Evolutionary conservation across 2,888 invertebrate genomes (phyloP).

Genomic region (Caenorhabditis panamensis): DNA sequence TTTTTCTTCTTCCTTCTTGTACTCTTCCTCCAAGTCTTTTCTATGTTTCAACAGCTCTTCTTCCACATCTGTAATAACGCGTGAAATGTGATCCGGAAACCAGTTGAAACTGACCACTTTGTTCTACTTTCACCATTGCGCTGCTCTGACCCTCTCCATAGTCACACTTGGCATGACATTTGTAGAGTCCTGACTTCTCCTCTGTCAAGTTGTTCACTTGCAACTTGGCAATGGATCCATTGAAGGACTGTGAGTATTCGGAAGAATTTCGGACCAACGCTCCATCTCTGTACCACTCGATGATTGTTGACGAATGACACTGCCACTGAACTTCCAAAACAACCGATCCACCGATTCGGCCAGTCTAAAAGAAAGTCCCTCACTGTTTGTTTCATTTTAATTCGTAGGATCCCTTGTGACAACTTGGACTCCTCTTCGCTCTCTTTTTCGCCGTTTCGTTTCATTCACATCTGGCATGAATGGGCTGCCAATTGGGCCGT

Average conservation of each 20-base stretch:
- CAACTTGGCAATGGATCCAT: constrained; percentile 76
- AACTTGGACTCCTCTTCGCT: background rate
- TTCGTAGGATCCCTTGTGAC: constrained; percentile 8
- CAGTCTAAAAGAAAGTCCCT: constrained; percentile 43
- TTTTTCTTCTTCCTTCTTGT: constrained; percentile 58
- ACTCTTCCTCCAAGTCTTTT: constrained; percentile 60
- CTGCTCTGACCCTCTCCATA: constrained; percentile 79
- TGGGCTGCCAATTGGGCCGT: constrained; percentile 50
- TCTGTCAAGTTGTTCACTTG: constrained; percentile 73
- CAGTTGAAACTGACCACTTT: constrained; percentile 60
- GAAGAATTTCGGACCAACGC: constrained; percentile 64
- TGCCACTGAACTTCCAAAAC: constrained; percentile 78
- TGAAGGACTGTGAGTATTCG: constrained; percentile 74
- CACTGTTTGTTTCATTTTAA: background rate
- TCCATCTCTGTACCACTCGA: constrained; percentile 80
- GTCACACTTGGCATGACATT: constrained; percentile 78
- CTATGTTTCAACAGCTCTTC: constrained; percentile 59
- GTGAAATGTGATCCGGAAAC: background rate
- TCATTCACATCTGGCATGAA: constrained; percentile 56
- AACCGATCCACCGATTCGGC: constrained; percentile 72
- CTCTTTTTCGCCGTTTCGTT: constrained; percentile 7
- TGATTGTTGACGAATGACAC: constrained; percentile 78
- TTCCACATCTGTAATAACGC: constrained; percentile 53
- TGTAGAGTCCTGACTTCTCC: constrained; percentile 73
- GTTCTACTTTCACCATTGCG: constrained; percentile 78